Evolutionary conservation across 2,888 invertebrate species (phyloP), one percentile per base, ranked within the genome.

Genomic region (Willowsia nigromaculata): DNA sequence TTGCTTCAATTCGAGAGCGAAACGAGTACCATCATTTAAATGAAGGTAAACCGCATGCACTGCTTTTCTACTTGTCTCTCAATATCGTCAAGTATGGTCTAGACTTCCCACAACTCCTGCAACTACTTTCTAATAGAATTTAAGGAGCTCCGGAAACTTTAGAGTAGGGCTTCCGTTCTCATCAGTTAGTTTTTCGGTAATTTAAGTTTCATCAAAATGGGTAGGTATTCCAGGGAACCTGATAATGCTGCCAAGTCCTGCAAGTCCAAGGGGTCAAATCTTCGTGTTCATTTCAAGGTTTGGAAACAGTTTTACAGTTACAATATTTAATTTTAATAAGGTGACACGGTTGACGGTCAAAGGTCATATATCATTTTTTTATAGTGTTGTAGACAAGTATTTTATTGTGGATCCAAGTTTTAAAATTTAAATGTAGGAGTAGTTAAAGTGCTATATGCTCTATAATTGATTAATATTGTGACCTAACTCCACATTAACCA

Each of bases 231-330:
- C 93, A 96, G 97, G 94, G 98, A 99, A 94, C 98, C 99, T 92
- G 98, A 98, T 94, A 99, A 99, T 95, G 96, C 98, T 93, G 96
- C 97, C 90, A 99, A 99, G 95, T 98, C 99, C 93, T 99, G 99
- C 96, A 99, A 99, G 95, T 98, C 99, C 93, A 97, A 98, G 94
- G 99, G 99, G 93, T 98, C 99, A 86, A 99, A 99, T 95, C 96
- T 99, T 93, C 96, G 99, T 94, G 99, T 99, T 93, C 99, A 99
- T 94, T 99, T 99, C 95, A 99, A 99, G 97, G 96, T 96, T 94
- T 94, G 93, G 30, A 6, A 30, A 18, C 4, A 18, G n/a, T 1
- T 50, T 11, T n/a, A 11, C 4, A 18, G 53, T 53, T 1, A 18
- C 27, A 27, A 15, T 40, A 71, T n/a, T n/a, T n/a, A 37, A 37